phyloP scores from a whole-genome alignment of 2,888 invertebrate species.

The Cerastis rubricosa region DNA sequence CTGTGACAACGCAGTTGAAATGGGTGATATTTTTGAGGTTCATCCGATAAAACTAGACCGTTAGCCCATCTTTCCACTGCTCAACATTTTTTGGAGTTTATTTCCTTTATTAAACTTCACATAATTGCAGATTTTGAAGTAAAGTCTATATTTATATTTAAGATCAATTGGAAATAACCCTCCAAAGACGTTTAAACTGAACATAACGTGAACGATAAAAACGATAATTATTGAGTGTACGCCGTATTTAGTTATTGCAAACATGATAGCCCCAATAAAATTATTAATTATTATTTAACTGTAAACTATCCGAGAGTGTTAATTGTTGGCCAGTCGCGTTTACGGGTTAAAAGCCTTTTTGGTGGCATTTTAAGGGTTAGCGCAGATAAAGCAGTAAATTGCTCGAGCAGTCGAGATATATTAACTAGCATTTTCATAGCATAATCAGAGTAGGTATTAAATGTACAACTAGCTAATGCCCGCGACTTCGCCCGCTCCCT shows the following conservation, averaged over 20 bases:
- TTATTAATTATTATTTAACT: conserved; percentile 61
- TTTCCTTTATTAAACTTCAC: background rate
- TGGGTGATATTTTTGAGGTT: background rate
- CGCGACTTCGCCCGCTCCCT: too few relatives aligned
- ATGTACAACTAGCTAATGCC: too few relatives aligned
- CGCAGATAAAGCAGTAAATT: background rate
- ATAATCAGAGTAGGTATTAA: background rate
- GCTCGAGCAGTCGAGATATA: background rate
- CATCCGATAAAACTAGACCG: background rate
- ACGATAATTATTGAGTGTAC: conserved; percentile 68
- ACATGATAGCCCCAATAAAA: conserved; percentile 61
- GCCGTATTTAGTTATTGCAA: conserved; percentile 63
- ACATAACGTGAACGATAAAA: conserved; percentile 67
- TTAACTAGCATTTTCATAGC: background rate
- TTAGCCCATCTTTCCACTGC: background rate
- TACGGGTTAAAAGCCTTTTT: conserved; percentile 19
- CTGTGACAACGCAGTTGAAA: background rate
- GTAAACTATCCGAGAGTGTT: conserved; percentile 55
- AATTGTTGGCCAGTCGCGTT: conserved; percentile 27
- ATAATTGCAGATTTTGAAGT: background rate
- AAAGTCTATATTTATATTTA: background rate
- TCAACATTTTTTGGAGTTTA: background rate
- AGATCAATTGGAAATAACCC: conserved; percentile 32
- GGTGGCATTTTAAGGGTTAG: background rate
- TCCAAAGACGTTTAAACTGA: conserved; percentile 39